Base-by-base conservation (phyloP, 2,888 invertebrate genomes). In the Eumacrocentrus americanus region DNA sequence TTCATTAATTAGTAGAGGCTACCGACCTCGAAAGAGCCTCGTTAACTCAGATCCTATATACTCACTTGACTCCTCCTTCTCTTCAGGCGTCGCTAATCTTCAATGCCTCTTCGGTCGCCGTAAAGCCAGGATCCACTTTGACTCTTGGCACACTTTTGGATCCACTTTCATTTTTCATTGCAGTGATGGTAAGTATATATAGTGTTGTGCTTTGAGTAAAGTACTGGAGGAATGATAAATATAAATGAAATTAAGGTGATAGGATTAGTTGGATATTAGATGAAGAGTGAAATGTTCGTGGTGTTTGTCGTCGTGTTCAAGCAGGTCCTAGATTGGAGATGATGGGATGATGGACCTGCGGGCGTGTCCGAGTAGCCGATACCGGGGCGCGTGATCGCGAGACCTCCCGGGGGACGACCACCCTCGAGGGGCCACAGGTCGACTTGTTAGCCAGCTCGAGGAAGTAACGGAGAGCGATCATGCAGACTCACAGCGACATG, bases 351-450 rank as follows among this genome's bases (percentile, higher is more conserved):
- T 71, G 75, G 68, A 77, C 73, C 70, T 16, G 73, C 76, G 74
- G 77, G 76, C 76, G 77, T 75, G 77, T 77, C 76, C 75, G 73
- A 72, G 75, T 74, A 73, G 72, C 72, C 71, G 76, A 75, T 75
- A 76, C n/a, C 67, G 46, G 65, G 71, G 71, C 77, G 76, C 78
- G 78, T 79, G 79, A 80, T 78, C 78, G 71, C 71, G 65, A 71
- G 80, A 80, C 78, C 80, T 79, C 80, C 78, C 74, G 76, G 72
- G 72, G 73, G 73, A 68, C 66, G 79, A 78, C 78, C 79, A 78
- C 78, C 79, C 73, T 75, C 73, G 75, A 75, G 76, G 76, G 78
- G 78, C 74, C 79, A 76, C 71, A 74, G 79, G 79, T 79, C 78
- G 78, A 75, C 75, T 77, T 76, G 78, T 79, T 77, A 76, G 74